Evolutionary conservation across 2,113 vertebrate species (phyloP), one percentile per base, ranked within the genome.

Genomic region (Vimba vimba): DNA sequence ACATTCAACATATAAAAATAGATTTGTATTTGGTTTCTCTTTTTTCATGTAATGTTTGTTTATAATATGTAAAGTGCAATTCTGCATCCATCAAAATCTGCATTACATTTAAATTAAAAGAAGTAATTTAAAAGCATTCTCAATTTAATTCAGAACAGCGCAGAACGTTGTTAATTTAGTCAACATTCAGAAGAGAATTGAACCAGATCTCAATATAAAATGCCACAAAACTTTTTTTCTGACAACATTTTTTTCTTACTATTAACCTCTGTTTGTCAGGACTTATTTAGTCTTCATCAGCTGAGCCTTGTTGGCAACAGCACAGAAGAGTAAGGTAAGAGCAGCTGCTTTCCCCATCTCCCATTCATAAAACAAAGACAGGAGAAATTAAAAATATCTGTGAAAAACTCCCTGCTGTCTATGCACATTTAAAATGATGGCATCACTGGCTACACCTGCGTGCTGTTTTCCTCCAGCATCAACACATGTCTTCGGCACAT

Each of bases 281-380:
- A 73, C 36, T 36, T 69, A 0, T 45, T 45, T 45, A 6, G 21
- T 6, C 23, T 27, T 62, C 4, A 79, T 59, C 30, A 39, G 19
- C 9, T 39, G 1, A 79, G 55, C 13, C 25, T n/a, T 12, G 55
- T 62, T 79, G 78, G 57, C 36, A 62, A 43, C 57, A 62, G 33
- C 33, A 45, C 23, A 47, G 36, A 25, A 64, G 3, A 6, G 43
- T 11, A 45, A 17, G 23, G 21, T 13, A 45, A 17, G 57, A 45
- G 12, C 21, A 80, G 21, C 57, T 64, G 36, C 21, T 80, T 80
- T 45, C 15, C n/a, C n/a, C 0, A 64, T 64, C 7, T 59, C 52
- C 30, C 30, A n/a, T 59, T 79, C 76, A 79, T 33, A 62, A 60
- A 75, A 75, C 55, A 79, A 25, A 79, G 71, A 47, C 23, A 62